A percentile compares a stretch with the other conserved stretches of the same genome.
phyloP scores from a whole-genome alignment of 2,888 invertebrate genomes.

The Drosophila paramelanica region DNA sequence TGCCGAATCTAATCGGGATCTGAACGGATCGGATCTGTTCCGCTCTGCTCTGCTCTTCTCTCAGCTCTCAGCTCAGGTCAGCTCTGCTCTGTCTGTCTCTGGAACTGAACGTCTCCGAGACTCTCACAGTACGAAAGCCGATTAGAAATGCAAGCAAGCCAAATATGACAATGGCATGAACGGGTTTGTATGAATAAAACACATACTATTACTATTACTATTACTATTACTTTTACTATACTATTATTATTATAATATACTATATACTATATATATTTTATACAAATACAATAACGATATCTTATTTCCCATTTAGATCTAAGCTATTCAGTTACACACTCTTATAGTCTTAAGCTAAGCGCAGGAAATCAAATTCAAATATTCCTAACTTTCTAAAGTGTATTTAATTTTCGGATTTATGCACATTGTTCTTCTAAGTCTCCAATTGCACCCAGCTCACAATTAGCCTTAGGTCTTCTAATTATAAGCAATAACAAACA shows the following conservation, averaged over 20 bases:
- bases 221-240: constrained; percentile 19
- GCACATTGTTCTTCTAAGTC: constrained; percentile 44
- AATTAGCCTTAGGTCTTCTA: constrained; percentile 31
- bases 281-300: constrained; percentile 23
- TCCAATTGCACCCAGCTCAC: constrained; percentile 37
- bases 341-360: constrained; percentile 39
- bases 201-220: constrained; percentile 55
- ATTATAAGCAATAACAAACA: constrained; percentile 31
- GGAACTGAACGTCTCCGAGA: constrained; percentile 68
- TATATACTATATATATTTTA: constrained; percentile 29
- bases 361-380: constrained; percentile 20
- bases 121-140: constrained; percentile 74
- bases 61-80: constrained; percentile 38
- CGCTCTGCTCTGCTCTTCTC: constrained; percentile 57
- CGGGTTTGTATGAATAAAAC: constrained; percentile 79
- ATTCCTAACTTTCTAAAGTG: constrained; percentile 2
- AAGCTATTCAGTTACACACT: constrained; percentile 42
- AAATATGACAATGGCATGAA: constrained; percentile 62
- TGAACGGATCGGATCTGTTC: constrained; percentile 27
- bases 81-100: constrained; percentile 68
- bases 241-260: constrained; percentile 31
- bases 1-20: constrained; percentile 57
- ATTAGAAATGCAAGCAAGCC: constrained; percentile 77
- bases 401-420: constrained; percentile 24
- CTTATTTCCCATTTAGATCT: constrained; percentile 31